These are phyloP conservation scores for Sebastes ruberrimus DNA, from an alignment of 2,797 vertebrate species.

Conservation along the genomic window DNA sequence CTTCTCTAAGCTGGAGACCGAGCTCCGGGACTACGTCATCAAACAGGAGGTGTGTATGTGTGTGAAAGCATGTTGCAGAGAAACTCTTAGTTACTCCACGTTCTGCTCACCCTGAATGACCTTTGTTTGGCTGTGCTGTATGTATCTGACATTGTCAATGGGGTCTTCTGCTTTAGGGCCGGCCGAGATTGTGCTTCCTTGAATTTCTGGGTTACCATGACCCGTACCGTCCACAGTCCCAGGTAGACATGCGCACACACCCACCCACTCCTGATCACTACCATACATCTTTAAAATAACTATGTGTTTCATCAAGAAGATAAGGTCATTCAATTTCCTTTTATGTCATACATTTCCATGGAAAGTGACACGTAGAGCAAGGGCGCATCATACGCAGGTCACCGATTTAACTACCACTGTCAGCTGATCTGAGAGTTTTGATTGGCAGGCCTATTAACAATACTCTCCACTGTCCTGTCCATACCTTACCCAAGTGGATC, in stretches of 20 bases:
- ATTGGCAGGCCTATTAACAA: conserved; percentile 80
- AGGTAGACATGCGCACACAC: conserved; percentile 59
- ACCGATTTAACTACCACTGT: conserved; percentile 76
- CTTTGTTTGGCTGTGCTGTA: not conserved
- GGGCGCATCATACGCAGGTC: conserved; percentile 75
- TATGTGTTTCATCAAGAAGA: conserved; percentile 71
- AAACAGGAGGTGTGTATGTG: conserved; percentile 60
- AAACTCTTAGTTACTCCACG: not conserved
- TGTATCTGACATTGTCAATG: conserved; percentile 1
- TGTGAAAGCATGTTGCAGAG: not conserved
- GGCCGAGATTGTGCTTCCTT: conserved; percentile 63
- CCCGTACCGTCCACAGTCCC: conserved; percentile 49
- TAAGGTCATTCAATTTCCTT: conserved; percentile 79
- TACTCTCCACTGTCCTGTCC: conserved; percentile 63
- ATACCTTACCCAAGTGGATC: conserved; percentile 74
- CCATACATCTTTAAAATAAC: conserved; percentile 65
- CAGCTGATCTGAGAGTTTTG: conserved; percentile 70
- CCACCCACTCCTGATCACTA: conserved; percentile 15
- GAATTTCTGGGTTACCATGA: conserved; percentile 71
- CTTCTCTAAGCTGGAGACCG: conserved; percentile 58
- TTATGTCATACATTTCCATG: conserved; percentile 75
- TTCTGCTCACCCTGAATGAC: not conserved
- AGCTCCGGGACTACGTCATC: conserved; percentile 55
- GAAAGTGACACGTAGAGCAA: conserved; percentile 67
- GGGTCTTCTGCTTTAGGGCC: conserved; percentile 44